Evolutionary conservation across 2,113 vertebrate genomes (phyloP).

Genomic region (Hippopotamus amphibius): DNA sequence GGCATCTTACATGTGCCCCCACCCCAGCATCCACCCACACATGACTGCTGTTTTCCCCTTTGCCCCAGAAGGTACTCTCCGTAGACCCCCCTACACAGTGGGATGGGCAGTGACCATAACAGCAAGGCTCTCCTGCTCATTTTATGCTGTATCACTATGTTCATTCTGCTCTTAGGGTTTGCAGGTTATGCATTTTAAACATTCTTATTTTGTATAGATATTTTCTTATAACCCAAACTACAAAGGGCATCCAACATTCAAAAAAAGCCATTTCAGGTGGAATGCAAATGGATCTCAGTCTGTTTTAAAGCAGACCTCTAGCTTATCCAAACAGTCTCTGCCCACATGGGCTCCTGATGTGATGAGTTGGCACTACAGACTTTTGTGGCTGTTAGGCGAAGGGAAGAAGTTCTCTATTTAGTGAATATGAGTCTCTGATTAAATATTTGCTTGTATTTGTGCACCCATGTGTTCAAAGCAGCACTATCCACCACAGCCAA

Average conservation of each 20-base stretch:
- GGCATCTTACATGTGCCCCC: background rate
- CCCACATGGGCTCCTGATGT: background rate
- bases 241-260: background rate
- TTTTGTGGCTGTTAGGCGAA: background rate
- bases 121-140: background rate
- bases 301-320: slow-evolving; percentile 7
- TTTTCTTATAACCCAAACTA: background rate
- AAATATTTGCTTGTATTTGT: background rate
- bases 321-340: background rate
- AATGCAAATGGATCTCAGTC: background rate
- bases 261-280: background rate
- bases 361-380: slow-evolving; percentile 1
- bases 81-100: background rate
- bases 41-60: background rate
- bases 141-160: background rate
- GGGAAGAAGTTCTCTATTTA: background rate
- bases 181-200: background rate
- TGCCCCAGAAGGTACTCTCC: background rate
- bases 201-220: background rate
- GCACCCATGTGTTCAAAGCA: no score
- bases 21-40: background rate
- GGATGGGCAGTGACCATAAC: background rate
- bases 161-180: background rate
- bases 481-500: no score
- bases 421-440: background rate